Conservation (phyloP, 2,888 invertebrate species). For the Thelaira solivaga region DNA sequence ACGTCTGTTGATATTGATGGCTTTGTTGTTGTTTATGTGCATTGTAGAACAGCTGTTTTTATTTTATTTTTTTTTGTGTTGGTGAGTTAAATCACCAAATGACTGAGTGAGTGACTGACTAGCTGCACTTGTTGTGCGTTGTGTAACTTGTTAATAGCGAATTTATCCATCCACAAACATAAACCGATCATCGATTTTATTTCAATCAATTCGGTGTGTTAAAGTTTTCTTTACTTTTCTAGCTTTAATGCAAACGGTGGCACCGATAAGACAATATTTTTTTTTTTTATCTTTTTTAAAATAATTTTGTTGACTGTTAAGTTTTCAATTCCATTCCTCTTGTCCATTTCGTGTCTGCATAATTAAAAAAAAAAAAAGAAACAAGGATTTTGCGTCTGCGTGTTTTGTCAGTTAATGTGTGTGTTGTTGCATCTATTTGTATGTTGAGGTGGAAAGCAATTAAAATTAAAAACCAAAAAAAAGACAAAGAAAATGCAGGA, state of each 20-base stretch:
- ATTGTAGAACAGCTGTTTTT: slow-evolving; percentile 48
- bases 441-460: slow-evolving; percentile 57
- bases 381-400: slow-evolving; percentile 24
- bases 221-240: slow-evolving; percentile 23
- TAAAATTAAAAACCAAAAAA: slow-evolving; percentile 53
- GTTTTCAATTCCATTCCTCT: slow-evolving; percentile 8
- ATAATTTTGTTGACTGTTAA: slow-evolving; percentile 32
- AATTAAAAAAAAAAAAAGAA: neutral
- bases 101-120: slow-evolving; percentile 39
- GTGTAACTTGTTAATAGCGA: slow-evolving; percentile 47
- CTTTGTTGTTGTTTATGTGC: neutral
- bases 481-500: slow-evolving; percentile 35
- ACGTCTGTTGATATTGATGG: no score
- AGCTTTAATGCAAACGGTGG: slow-evolving; percentile 35
- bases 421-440: slow-evolving; percentile 10
- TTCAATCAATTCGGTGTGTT: slow-evolving; percentile 24
- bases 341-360: slow-evolving; percentile 33
- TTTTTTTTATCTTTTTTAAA: slow-evolving; percentile 31
- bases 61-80: neutral
- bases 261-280: slow-evolving; percentile 34
- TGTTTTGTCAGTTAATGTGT: slow-evolving; percentile 27
- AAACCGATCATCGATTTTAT: slow-evolving; percentile 51
- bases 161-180: slow-evolving; percentile 54
- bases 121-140: slow-evolving; percentile 57
- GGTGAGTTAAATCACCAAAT: no score